phyloP scores from a whole-genome alignment of 2,888 invertebrate species.

The Phytoseiulus persimilis region DNA sequence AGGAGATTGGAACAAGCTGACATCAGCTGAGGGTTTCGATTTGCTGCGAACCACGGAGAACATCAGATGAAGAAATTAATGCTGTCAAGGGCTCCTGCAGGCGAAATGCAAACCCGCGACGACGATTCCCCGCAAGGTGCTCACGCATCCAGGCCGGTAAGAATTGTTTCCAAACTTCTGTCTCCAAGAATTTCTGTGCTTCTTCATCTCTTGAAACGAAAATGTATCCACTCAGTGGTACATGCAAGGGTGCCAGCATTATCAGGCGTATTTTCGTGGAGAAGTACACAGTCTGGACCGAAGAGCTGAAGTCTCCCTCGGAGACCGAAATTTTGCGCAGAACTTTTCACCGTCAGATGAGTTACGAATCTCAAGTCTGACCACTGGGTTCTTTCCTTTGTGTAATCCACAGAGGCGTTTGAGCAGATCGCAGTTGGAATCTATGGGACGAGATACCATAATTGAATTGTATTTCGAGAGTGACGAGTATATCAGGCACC shows the following conservation, averaged over 20 bases:
- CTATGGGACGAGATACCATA: slow-evolving; percentile 9
- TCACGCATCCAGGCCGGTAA: background rate
- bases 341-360: too few species aligned
- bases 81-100: background rate
- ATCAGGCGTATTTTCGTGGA: too few species aligned
- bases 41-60: background rate
- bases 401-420: slow-evolving; percentile 22
- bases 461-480: background rate
- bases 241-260: too few species aligned
- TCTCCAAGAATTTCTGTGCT: too few species aligned
- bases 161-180: background rate
- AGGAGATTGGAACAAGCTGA: background rate
- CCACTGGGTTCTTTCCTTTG: background rate
- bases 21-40: background rate
- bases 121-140: background rate
- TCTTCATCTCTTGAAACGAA: too few species aligned
- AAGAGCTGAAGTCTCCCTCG: too few species aligned
- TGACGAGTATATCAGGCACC: slow-evolving; percentile 12
- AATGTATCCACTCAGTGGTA: too few species aligned
- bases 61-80: background rate
- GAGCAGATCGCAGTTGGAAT: slow-evolving; percentile 21
- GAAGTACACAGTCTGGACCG: too few species aligned
- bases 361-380: background rate
- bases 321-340: too few species aligned
- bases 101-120: background rate